Conservation (phyloP, 2,797 vertebrate genomes). For the Macropodus opercularis region DNA sequence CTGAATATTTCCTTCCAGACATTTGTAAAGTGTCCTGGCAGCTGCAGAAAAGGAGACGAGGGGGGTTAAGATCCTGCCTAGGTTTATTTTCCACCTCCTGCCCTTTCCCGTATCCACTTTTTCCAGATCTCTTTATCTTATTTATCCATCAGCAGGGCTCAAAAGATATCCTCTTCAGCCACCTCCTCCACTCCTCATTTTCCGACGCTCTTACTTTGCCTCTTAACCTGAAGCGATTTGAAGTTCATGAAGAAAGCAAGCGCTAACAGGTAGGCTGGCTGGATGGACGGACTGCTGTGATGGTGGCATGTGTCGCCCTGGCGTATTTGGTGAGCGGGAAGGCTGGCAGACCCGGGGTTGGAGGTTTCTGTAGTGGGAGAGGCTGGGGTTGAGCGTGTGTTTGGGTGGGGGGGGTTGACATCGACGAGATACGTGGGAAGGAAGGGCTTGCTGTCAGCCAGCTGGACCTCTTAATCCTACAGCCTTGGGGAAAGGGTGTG, state of each 20-base stretch:
- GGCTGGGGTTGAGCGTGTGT: slow-evolving; percentile 24
- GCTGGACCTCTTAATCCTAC: slow-evolving; percentile 88
- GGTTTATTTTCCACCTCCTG: slow-evolving; percentile 49
- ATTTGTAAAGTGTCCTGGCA: slow-evolving; percentile 69
- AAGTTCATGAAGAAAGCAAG: slow-evolving; percentile 42
- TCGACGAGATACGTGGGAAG: slow-evolving; percentile 83
- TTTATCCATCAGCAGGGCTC: slow-evolving; percentile 62
- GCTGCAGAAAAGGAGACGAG: slow-evolving; percentile 62
- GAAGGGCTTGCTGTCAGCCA: slow-evolving; percentile 86
- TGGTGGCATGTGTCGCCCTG: slow-evolving; percentile 66
- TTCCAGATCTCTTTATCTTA: slow-evolving; percentile 43
- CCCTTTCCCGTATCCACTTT: slow-evolving; percentile 46
- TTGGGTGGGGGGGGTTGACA: slow-evolving; percentile 42
- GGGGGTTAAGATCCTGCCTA: slow-evolving; percentile 23
- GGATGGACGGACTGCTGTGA: slow-evolving; percentile 1
- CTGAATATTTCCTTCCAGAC: slow-evolving; percentile 57
- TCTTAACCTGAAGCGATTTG: slow-evolving; percentile 46
- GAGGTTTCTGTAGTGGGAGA: slow-evolving; percentile 40
- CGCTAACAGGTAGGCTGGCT: background rate
- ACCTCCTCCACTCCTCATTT: slow-evolving; percentile 1
- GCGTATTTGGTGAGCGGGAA: slow-evolving; percentile 51
- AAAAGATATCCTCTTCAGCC: slow-evolving; percentile 27
- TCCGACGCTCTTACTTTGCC: slow-evolving; percentile 25
- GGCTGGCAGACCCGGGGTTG: slow-evolving; percentile 65
- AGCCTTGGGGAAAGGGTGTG: slow-evolving; percentile 84